Evolutionary conservation across 1,140 invertebrate genomes (phyloP), one percentile per base, ranked within the genome.

Genomic region (Hestina assimilis): DNA sequence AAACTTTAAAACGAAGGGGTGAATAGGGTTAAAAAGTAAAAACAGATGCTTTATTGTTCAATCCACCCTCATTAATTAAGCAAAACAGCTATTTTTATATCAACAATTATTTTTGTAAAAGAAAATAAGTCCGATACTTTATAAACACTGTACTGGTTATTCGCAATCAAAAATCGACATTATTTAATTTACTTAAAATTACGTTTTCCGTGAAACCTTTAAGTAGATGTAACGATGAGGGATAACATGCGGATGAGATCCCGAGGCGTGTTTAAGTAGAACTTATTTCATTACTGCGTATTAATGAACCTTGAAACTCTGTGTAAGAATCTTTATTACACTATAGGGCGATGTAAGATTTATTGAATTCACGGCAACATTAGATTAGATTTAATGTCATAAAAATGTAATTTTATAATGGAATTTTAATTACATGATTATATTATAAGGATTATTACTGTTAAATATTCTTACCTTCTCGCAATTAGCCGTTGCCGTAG

Each of bases 401-500:
- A n/a, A n/a, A n/a, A n/a, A n/a, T n/a, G n/a, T n/a, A n/a, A n/a
- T n/a, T n/a, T n/a, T n/a, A n/a, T n/a, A n/a, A n/a, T n/a, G n/a
- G n/a, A n/a, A n/a, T n/a, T n/a, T n/a, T n/a, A n/a, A n/a, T n/a
- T n/a, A n/a, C n/a, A n/a, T 23, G 12, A 1, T 9, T 47, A 21
- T 20, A 17, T 38, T 28, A 14, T 31, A 21, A 1, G 8, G 38
- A 23, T 14, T 31, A 52, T 9, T 14, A 21, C 21, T 21, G 24
- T 46, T 5, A 43, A n/a, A 28, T 6, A 28, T 46, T 23, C 54
- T 80, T 73, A 90, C 87, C 82, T 89, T 87, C 66, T 93, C 93
- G 51, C 92, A 91, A 48, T 94, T 93, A 53, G 93, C 90, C 38
- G 95, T 93, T 45, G 95, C 91, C 69, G 94, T 93, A 41, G 94